Conservation (phyloP, 2,113 vertebrate species). For the Pomatostomus ruficeps region DNA sequence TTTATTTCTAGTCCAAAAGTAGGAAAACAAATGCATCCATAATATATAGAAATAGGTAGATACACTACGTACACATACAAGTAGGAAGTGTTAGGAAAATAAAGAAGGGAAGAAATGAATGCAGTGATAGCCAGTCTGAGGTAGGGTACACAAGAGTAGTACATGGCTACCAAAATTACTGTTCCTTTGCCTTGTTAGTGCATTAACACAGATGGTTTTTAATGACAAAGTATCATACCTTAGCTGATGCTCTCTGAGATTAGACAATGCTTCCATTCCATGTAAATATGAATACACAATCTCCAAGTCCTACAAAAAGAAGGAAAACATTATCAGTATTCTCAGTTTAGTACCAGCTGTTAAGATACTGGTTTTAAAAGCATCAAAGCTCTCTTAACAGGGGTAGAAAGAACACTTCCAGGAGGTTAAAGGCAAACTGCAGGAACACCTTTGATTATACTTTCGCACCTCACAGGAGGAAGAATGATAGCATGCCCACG, state of each 20-base stretch:
- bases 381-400: neutral
- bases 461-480: fast-evolving
- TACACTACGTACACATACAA: neutral
- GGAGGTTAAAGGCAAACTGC: neutral
- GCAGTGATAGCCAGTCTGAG: neutral
- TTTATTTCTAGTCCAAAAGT: neutral
- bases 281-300: conserved; percentile 98
- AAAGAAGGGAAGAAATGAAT: neutral
- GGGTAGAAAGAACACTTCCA: neutral
- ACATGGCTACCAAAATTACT: neutral
- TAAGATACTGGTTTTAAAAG: neutral
- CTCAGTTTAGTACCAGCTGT: neutral
- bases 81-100: neutral
- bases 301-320: conserved; percentile 87
- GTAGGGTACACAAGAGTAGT: neutral
- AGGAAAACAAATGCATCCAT: neutral
- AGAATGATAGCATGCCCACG: neutral
- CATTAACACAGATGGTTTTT: neutral
- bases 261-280: conserved; percentile 97
- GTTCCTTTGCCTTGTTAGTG: neutral
- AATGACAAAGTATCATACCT: conserved; percentile 73
- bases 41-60: neutral
- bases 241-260: conserved; percentile 94
- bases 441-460: neutral
- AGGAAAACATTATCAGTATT: conserved; percentile 22